Conservation (phyloP, 2,888 invertebrate species). For the Xanthostigma xanthostigma region DNA sequence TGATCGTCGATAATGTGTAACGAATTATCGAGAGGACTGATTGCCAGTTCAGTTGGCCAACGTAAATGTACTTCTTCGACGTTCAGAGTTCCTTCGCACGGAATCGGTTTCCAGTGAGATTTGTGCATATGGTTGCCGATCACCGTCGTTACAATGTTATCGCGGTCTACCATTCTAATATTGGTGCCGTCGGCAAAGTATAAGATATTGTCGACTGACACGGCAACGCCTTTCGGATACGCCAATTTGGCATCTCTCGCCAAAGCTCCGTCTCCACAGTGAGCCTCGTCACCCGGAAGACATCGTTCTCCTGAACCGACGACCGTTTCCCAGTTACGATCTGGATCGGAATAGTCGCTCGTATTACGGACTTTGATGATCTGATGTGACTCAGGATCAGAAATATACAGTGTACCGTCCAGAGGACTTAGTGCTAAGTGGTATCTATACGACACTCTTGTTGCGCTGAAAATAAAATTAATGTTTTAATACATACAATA, state of each 20-base stretch:
- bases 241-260: constrained; percentile 88
- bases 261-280: constrained; percentile 89
- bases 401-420: constrained; percentile 86
- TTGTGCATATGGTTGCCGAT: constrained; percentile 89
- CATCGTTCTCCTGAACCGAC: constrained; percentile 93
- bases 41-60: constrained; percentile 92
- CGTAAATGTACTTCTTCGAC: constrained; percentile 86
- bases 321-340: constrained; percentile 86
- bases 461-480: constrained; percentile 51
- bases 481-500: constrained; percentile 10
- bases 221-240: constrained; percentile 92
- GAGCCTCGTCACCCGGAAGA: constrained; percentile 81
- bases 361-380: constrained; percentile 76
- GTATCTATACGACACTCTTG: constrained; percentile 88
- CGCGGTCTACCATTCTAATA: constrained; percentile 77
- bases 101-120: constrained; percentile 86
- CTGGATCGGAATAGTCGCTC: constrained; percentile 69
- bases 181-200: constrained; percentile 95
- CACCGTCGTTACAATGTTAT: constrained; percentile 82
- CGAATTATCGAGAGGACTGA: constrained; percentile 88
- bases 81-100: constrained; percentile 79
- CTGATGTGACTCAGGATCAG: constrained; percentile 90
- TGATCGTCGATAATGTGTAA: constrained; percentile 94
- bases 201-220: constrained; percentile 78
- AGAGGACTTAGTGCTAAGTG: constrained; percentile 92